phyloP scores from a whole-genome alignment of 2,113 vertebrate species.

The Austrofundulus limnaeus region DNA sequence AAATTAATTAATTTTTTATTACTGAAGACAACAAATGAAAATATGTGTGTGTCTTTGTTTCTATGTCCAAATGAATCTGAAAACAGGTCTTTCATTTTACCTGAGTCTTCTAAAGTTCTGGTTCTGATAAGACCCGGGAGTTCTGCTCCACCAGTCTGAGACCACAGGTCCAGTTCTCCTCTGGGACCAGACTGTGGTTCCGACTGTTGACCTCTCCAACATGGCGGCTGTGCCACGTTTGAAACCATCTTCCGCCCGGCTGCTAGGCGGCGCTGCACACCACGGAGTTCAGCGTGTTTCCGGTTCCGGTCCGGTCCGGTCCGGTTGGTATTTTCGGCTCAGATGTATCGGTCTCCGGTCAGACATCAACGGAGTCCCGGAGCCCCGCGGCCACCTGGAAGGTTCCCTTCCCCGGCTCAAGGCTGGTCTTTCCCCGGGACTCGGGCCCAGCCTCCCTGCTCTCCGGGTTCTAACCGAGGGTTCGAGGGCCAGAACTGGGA shows the following conservation, averaged over 20 bases:
- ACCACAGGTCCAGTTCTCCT: no score
- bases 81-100: no score
- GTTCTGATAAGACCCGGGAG: no score
- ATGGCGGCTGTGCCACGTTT: not conserved
- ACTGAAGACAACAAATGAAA: no score
- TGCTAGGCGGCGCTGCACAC: not conserved
- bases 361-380: constrained; percentile 44
- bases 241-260: no score
- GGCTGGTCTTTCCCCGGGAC: constrained; percentile 27
- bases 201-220: not conserved
- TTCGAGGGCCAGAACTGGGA: not conserved
- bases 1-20: no score
- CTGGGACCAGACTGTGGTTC: no score
- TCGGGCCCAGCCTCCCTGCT: constrained; percentile 18
- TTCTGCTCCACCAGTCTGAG: no score
- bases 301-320: not conserved
- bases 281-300: not conserved
- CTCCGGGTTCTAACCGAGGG: constrained; percentile 13
- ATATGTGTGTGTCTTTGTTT: no score
- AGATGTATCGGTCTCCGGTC: constrained; percentile 43
- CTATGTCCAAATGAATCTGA: no score
- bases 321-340: not conserved
- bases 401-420: constrained; percentile 25
- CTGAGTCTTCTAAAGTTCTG: no score
- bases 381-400: constrained; percentile 20